A percentile compares a stretch with the other conserved stretches of the same genome.
phyloP scores from a whole-genome alignment of 2,113 vertebrate species.

The Echinops telfairi region DNA sequence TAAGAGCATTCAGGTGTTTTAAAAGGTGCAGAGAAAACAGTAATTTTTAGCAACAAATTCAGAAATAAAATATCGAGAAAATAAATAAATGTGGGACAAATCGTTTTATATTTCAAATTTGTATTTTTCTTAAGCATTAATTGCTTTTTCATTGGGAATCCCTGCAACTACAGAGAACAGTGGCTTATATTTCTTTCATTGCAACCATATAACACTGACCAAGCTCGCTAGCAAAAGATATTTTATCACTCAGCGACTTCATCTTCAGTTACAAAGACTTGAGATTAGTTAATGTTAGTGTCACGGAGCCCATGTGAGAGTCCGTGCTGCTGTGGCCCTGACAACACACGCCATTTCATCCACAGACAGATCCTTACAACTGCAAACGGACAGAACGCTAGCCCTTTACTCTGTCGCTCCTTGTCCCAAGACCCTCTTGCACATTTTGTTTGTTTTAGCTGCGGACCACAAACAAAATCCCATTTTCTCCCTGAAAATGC shows the following conservation, averaged over 20 bases:
- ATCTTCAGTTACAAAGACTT: constrained; percentile 54
- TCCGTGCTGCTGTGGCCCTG: not conserved
- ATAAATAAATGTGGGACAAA: not conserved
- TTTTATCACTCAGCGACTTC: constrained; percentile 46
- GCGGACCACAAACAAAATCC: not conserved
- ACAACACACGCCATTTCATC: not conserved
- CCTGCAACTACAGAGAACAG: constrained; percentile 31
- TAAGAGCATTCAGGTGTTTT: not conserved
- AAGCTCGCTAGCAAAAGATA: constrained; percentile 39
- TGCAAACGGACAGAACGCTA: not conserved
- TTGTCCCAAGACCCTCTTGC: not conserved
- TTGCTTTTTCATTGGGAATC: constrained; percentile 29
- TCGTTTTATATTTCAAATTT: not conserved
- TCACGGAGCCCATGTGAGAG: constrained; percentile 9
- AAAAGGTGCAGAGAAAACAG: not conserved
- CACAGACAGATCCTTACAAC: not conserved
- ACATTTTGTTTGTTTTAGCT: not conserved
- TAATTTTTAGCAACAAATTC: not conserved
- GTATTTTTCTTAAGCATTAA: constrained; percentile 26
- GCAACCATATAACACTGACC: not conserved
- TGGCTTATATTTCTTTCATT: constrained; percentile 40
- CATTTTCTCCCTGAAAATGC: not conserved
- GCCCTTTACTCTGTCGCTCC: not conserved
- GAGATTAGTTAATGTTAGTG: constrained; percentile 52
- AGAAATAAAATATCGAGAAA: not conserved